phyloP scores from a whole-genome alignment of 2,113 vertebrate genomes.

The Nannobrachium achirus region DNA sequence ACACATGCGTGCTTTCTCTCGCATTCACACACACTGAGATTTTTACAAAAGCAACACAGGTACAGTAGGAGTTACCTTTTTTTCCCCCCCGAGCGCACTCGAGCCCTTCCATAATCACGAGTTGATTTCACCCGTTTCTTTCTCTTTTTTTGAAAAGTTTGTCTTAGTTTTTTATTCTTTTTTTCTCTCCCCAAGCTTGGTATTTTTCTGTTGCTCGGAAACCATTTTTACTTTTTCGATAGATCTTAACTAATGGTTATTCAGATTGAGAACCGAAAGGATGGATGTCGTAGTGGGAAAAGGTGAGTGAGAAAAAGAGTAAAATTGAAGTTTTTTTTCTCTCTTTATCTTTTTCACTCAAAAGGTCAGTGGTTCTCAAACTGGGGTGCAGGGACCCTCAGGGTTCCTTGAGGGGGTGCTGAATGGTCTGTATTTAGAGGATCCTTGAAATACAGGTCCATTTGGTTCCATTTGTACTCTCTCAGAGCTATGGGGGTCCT shows the following conservation, averaged over 20 bases:
- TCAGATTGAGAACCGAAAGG: too few relatives aligned
- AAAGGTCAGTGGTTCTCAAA: neutral
- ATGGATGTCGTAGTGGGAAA: too few relatives aligned
- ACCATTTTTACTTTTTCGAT: too few relatives aligned
- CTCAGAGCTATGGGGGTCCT: too few relatives aligned
- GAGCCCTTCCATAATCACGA: neutral
- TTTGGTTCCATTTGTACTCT: too few relatives aligned
- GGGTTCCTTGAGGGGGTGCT: too few relatives aligned
- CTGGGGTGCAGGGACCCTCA: too few relatives aligned
- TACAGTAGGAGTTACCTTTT: constrained; percentile 5
- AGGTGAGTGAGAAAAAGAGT: too few relatives aligned
- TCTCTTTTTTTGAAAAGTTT: constrained; percentile 19
- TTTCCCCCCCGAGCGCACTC: constrained; percentile 7
- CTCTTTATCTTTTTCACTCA: neutral
- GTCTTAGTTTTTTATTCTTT: constrained; percentile 1
- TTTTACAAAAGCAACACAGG: neutral
- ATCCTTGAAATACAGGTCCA: too few relatives aligned
- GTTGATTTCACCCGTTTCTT: constrained; percentile 7
- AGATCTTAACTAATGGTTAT: too few relatives aligned
- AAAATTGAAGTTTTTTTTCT: neutral
- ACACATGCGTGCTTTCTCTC: constrained; percentile 15
- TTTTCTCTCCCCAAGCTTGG: neutral
- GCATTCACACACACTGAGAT: neutral
- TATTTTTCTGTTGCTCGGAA: neutral
- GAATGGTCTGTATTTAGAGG: too few relatives aligned